Base-by-base conservation (phyloP, 2,797 vertebrate genomes). In the Myotis myotis region DNA sequence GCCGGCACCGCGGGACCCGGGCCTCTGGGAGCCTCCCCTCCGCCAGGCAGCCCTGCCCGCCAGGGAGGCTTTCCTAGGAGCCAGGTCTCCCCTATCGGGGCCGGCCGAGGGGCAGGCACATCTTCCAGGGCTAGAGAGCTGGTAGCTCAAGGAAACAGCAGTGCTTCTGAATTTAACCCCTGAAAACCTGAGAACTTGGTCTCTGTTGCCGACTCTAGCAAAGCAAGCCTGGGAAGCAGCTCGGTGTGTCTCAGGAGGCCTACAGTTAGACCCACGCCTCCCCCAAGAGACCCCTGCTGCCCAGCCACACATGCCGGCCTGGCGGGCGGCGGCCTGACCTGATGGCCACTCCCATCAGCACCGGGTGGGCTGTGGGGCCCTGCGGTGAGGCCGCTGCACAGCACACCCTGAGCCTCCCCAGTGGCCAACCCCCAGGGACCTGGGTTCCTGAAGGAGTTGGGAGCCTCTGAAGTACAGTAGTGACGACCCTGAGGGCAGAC, bases 291-390 rank as follows among this genome's bases (percentile, higher is more conserved):
- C 38, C 64, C 20, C 0, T 30, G 57, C 25, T 41, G 49, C 71
- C 81, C 79, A 68, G 28, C 55, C 62, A 51, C 53, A 76, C 23
- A 20, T 49, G 60, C 66, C 70, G 15, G 41, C 80, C 79, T 84
- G 91, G 91, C 66, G 92, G 95, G 81, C 82, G 19, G 74, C 86
- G 93, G 79, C 41, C 51, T 82, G 75, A 86, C 60, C 72, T 89
- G 41, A 3, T 75, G 90, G 68, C 87, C 25, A 16, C 92, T 71
- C 84, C 81, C 10, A 4, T 84, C 80, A 79, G 84, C 87, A 47
- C 49, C 51, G 89, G 44, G 60, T 36, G 53, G 25, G 64, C 4
- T 53, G 2, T 51, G 9, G 33, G 87, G 64, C 44, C 10, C 33
- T 36, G 49, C 7, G 0, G 0, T 23, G 13, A 57, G 60, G 47